These are phyloP conservation scores for Lepus oiostolus DNA, from an alignment of 2,797 vertebrate species.

Conservation along the genomic window DNA sequence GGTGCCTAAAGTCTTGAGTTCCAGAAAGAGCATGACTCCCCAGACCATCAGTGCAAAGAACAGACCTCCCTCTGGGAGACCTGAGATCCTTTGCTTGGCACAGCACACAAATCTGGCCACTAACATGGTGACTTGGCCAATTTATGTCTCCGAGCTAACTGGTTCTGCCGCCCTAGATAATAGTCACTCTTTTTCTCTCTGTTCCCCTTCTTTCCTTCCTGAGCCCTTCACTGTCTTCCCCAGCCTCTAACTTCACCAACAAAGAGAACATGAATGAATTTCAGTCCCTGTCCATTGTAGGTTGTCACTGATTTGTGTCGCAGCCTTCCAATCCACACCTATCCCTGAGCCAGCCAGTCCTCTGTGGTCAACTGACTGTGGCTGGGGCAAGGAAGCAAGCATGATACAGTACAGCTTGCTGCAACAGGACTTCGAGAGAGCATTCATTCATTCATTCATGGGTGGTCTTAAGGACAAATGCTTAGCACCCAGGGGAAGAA, in stretches of 20 bases:
- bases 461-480: background rate
- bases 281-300: background rate
- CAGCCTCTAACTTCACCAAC: background rate
- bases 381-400: background rate
- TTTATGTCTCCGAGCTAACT: background rate
- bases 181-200: background rate
- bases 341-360: background rate
- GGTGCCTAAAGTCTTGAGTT: background rate
- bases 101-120: background rate
- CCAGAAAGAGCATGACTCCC: background rate
- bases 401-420: background rate
- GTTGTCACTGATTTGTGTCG: background rate
- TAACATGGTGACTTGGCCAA: background rate
- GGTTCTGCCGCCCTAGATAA: background rate
- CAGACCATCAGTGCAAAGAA: background rate
- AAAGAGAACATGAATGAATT: background rate
- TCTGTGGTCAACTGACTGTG: background rate
- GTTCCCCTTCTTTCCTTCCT: too few species aligned
- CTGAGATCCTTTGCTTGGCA: background rate
- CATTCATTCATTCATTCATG: background rate
- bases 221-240: rapidly evolving
- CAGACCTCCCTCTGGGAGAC: background rate
- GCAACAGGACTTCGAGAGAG: background rate
- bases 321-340: background rate
- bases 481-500: background rate